phyloP scores from a whole-genome alignment of 2,113 vertebrate species.

The Arizona elegans region DNA sequence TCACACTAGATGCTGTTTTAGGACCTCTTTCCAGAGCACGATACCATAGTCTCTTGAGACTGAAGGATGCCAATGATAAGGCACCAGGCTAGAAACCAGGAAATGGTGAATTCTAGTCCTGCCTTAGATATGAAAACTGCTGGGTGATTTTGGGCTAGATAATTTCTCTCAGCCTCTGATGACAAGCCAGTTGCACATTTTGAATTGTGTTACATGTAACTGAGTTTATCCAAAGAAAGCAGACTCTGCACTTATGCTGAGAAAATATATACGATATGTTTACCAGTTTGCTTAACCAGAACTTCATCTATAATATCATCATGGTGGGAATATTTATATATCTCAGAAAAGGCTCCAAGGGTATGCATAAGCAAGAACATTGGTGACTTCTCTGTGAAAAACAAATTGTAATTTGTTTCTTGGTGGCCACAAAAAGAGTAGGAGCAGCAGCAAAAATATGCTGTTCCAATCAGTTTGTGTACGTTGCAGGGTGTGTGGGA shows the following conservation, averaged over 20 bases:
- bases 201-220: neutral
- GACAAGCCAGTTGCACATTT: neutral
- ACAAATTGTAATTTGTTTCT: neutral
- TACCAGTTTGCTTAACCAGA: neutral
- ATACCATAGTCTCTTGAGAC: too few relatives aligned
- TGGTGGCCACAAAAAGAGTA: neutral
- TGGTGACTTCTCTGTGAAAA: slow-evolving; percentile 3
- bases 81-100: neutral
- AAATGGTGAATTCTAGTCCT: neutral
- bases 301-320: neutral
- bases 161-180: neutral
- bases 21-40: too few relatives aligned
- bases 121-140: neutral
- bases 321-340: slow-evolving; percentile 1
- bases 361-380: neutral
- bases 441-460: neutral
- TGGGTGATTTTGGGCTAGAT: neutral
- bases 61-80: neutral
- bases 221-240: neutral
- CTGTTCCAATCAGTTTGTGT: neutral
- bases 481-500: neutral
- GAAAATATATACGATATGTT: too few relatives aligned
- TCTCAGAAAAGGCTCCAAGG: neutral
- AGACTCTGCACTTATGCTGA: neutral
- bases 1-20: too few relatives aligned